Percentiles rank a stretch among this genome's conserved stretches.
Evolutionary conservation across 2,888 invertebrate species (phyloP).

Genomic region (Cryptocheilus praepositus): DNA sequence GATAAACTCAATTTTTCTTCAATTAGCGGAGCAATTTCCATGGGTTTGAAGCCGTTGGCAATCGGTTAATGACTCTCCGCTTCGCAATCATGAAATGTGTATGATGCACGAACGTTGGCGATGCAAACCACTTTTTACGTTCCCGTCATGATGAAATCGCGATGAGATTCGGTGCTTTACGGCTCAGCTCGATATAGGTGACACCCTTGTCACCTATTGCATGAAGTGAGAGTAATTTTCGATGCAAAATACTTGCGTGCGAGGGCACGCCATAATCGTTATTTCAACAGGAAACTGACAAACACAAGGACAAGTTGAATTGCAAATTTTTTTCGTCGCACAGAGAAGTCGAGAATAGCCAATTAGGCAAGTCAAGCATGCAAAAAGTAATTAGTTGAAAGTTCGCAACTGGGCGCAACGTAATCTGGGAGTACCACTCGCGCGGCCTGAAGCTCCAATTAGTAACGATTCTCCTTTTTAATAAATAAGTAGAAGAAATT

Average conservation of each 20-base stretch:
- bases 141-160: too few species aligned
- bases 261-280: slow-evolving; percentile 34
- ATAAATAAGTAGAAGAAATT: slow-evolving; percentile 28
- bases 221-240: too few species aligned
- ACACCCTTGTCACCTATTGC: too few species aligned
- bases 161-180: too few species aligned
- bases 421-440: slow-evolving; percentile 31
- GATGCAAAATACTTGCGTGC: background rate
- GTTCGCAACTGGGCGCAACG: slow-evolving; percentile 30
- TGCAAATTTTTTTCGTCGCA: slow-evolving; percentile 20
- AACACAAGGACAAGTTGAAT: slow-evolving; percentile 24
- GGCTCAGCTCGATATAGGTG: too few species aligned
- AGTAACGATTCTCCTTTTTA: slow-evolving; percentile 28
- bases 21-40: too few species aligned
- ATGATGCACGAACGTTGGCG: too few species aligned
- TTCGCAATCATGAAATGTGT: too few species aligned
- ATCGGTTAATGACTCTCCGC: too few species aligned
- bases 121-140: too few species aligned
- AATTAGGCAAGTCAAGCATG: slow-evolving; percentile 40
- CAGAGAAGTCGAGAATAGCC: slow-evolving; percentile 32
- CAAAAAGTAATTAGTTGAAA: slow-evolving; percentile 50
- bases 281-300: slow-evolving; percentile 23
- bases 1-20: background rate
- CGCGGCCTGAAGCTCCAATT: slow-evolving; percentile 36
- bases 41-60: background rate